Evolutionary conservation across 1,140 invertebrate genomes (phyloP), one percentile per base, ranked within the genome.

Genomic region (Pseudomyrmex cubaensis): DNA sequence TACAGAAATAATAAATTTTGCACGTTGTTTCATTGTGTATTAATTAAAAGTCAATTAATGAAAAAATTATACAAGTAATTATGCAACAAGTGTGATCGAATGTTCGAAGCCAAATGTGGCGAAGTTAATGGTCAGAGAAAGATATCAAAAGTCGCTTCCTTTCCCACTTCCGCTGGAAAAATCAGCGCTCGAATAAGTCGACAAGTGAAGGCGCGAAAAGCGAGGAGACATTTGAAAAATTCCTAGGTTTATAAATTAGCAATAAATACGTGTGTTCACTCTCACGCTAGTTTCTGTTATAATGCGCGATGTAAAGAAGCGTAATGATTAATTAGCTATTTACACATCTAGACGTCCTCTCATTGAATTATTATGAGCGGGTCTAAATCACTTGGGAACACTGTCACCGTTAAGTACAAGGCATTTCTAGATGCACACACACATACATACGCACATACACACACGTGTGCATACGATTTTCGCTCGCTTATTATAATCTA

Each of bases 401-500:
- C 62, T 74, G 73, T 89, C 62, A 57, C 73, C 64, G 44, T 90
- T 90, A 90, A 88, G 84, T 88, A 88, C 86, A 88, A 88, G 73
- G 87, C 86, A 78, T 85, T 88, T 56, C 70, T 83, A 84, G 35
- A 35, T 35, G 35, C 35, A 35, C 35, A 35, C 35, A 35, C 35
- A 35, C 35, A 35, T 35, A 35, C 5, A 7, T 0, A 35, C 35
- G 35, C 35, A 1, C 35, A 35, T 35, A 35, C 35, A 35, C 35
- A 84, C 63, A 78, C 44, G 63, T 74, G 25, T 57, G 52, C 48
- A 62, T 44, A 25, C 13, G 46, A 20, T 4, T 67, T 8, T 61
- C 46, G n/a, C 44, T n/a, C 57, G 59, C 46, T 88, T 93, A 99
- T 88, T 93, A 99, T 93, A 99, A 96, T 95, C 98, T 98, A 95